Evolutionary conservation across 2,797 vertebrate genomes (phyloP), one percentile per base, ranked within the genome.

Genomic region (Uromys caudimaculatus): DNA sequence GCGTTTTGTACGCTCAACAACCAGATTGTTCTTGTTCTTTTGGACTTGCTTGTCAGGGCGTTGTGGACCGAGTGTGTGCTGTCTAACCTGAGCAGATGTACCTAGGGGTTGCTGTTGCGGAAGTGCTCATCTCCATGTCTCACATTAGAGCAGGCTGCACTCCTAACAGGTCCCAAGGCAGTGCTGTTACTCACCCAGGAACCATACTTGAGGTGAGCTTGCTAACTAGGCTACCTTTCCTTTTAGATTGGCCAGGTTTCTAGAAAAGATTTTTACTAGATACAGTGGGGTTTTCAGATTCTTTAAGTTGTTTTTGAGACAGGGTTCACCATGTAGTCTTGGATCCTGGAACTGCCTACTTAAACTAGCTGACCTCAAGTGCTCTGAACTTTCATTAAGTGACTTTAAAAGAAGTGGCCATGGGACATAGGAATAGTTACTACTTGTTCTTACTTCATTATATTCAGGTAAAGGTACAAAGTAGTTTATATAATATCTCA

Each of bases 391-490:
- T 58, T 58, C 24, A 62, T 17, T 83, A 60, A 58, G 27, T 44
- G n/a, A 82, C 79, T 85, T 85, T 50, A 85, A 87, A 85, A n/a
- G 32, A 86, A 69, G 35, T 54, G 84, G 3, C 35, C 47, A 1
- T 89, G 24, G 29, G 85, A 35, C 64, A 64, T 84, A 84, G 82
- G 67, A 89, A 16, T 60, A 94, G 79, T 89, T 95, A 56, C n/a
- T 56, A 41, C 27, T 56, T 84, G 84, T 92, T 47, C 85, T 78
- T 67, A 58, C 76, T 29, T 77, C 76, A 54, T 23, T 91, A 1
- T 64, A 32, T 75, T 52, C 64, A 69, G 52, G 17, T 29, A 94
- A 38, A 9, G 62, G 56, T 64, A 60, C 16, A 62, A 73, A 91
- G 38, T 87, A 58, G 50, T 85, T 93, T 86, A 24, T 52, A 32